These are phyloP conservation scores for Troides aeacus DNA, from an alignment of 2,888 invertebrate genomes.

Conservation along the genomic window DNA sequence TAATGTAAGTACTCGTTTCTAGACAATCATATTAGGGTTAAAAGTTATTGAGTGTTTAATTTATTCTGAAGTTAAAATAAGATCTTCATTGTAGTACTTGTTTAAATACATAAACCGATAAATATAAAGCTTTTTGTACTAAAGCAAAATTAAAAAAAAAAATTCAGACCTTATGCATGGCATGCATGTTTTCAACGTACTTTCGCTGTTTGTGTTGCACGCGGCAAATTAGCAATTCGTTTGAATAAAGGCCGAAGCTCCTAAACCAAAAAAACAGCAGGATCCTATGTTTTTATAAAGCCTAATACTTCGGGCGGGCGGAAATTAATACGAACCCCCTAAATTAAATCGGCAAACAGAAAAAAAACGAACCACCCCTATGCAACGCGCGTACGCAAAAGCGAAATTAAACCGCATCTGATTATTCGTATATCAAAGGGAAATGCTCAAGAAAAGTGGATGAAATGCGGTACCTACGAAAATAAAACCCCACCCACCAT, in stretches of 20 bases:
- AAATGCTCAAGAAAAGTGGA: constrained; percentile 50
- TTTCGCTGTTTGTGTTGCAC: constrained; percentile 33
- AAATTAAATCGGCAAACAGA: constrained; percentile 67
- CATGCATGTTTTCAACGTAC: constrained; percentile 20
- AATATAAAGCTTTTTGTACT: too few relatives aligned
- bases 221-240: constrained; percentile 58
- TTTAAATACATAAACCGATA: too few relatives aligned
- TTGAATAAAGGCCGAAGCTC: constrained; percentile 44
- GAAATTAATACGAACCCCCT: constrained; percentile 55
- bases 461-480: constrained; percentile 48
- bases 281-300: constrained; percentile 50
- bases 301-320: constrained; percentile 41
- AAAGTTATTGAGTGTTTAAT: too few relatives aligned
- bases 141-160: too few relatives aligned
- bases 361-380: constrained; percentile 39
- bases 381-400: constrained; percentile 32
- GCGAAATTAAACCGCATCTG: constrained; percentile 46
- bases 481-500: constrained; percentile 48
- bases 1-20: too few relatives aligned
- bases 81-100: too few relatives aligned
- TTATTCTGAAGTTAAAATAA: too few relatives aligned
- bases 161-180: not conserved
- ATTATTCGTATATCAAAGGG: constrained; percentile 50
- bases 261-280: constrained; percentile 44
- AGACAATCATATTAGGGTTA: too few relatives aligned